phyloP scores from a whole-genome alignment of 2,113 vertebrate species.

The Anarrhichthys ocellatus region DNA sequence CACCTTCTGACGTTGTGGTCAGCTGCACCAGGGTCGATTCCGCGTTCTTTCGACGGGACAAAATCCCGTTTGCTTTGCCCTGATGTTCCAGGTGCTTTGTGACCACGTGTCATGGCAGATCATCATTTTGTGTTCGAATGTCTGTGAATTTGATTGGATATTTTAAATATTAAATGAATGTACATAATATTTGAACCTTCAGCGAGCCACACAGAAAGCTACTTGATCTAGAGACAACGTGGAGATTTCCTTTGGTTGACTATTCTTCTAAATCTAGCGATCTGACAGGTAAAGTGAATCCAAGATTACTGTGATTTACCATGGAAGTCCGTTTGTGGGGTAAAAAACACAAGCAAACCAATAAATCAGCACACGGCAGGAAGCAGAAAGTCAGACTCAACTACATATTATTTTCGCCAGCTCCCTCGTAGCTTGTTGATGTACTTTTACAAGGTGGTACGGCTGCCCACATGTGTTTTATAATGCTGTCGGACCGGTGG shows the following conservation, averaged over 20 bases:
- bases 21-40: too few relatives aligned
- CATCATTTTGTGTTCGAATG: background rate
- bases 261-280: background rate
- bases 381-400: slow-evolving; percentile 24
- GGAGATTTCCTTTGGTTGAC: background rate
- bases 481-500: slow-evolving; percentile 38
- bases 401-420: slow-evolving; percentile 12
- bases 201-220: background rate
- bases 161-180: too few relatives aligned
- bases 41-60: too few relatives aligned
- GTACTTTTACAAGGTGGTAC: slow-evolving; percentile 44
- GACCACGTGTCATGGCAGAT: background rate
- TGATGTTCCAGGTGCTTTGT: too few relatives aligned
- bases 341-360: slow-evolving; percentile 2
- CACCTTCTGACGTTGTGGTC: background rate
- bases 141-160: background rate
- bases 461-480: slow-evolving; percentile 60
- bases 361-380: slow-evolving; percentile 26
- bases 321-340: background rate
- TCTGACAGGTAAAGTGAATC: background rate
- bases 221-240: background rate
- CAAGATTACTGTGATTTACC: slow-evolving; percentile 12
- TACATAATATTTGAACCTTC: background rate
- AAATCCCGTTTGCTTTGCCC: too few relatives aligned
- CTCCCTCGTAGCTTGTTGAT: slow-evolving; percentile 46